phyloP scores from a whole-genome alignment of 2,797 vertebrate genomes.

The Galaxias olidus region DNA sequence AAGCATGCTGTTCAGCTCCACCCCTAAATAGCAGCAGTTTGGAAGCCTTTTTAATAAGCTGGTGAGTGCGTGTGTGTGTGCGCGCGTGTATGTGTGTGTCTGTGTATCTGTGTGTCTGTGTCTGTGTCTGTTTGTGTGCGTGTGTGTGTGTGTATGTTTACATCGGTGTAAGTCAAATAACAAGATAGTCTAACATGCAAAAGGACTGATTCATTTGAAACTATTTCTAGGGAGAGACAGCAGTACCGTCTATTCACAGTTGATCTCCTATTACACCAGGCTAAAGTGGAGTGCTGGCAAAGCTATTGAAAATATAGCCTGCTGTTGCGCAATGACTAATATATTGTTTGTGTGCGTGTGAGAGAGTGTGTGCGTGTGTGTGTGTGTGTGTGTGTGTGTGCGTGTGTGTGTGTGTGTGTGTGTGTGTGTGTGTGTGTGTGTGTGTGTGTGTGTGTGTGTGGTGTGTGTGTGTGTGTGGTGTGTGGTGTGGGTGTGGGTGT shows the following conservation, averaged over 20 bases:
- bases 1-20: constrained; percentile 45
- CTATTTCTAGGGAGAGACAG: constrained; percentile 22
- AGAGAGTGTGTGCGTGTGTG: background rate
- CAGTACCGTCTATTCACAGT: constrained; percentile 47
- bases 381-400: constrained; percentile 6
- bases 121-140: constrained; percentile 60
- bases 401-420: background rate
- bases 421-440: background rate
- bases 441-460: background rate
- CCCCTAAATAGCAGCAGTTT: constrained; percentile 64
- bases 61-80: constrained; percentile 52
- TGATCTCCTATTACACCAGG: constrained; percentile 47
- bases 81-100: constrained; percentile 63
- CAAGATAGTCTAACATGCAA: constrained; percentile 55
- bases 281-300: constrained; percentile 54
- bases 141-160: constrained; percentile 63
- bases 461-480: constrained; percentile 33
- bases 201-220: constrained; percentile 36
- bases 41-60: constrained; percentile 46
- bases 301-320: constrained; percentile 13
- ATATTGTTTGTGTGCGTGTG: constrained; percentile 30
- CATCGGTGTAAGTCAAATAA: constrained; percentile 64
- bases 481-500: constrained; percentile 7
- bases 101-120: constrained; percentile 30
- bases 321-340: constrained; percentile 46